A percentile compares a stretch with the other conserved stretches of the same genome.
These are phyloP conservation scores for Apis cerana DNA, from an alignment of 1,140 invertebrate species.

Conservation along the genomic window DNA sequence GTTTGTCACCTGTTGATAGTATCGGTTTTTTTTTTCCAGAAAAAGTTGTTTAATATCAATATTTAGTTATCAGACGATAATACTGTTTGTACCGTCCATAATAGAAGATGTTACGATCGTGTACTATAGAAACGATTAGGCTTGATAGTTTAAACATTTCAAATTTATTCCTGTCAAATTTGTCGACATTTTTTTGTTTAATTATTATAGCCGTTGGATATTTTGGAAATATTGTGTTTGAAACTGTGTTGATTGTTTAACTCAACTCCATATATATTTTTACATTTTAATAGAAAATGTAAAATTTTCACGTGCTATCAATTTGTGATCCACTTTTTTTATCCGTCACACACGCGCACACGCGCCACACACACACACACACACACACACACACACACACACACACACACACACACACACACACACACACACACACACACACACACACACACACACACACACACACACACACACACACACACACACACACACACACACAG, in stretches of 20 bases:
- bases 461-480: no score
- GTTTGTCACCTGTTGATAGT: neutral
- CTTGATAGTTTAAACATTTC: neutral
- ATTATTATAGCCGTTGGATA: neutral
- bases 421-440: no score
- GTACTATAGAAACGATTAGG: neutral
- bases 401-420: no score
- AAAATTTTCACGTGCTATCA: slow-evolving; percentile 1
- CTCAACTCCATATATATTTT: neutral
- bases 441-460: no score
- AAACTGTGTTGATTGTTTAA: no score
- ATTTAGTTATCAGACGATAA: neutral
- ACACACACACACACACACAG: no score
- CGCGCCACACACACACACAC: no score
- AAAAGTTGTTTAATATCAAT: neutral
- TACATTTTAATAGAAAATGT: neutral
- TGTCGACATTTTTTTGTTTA: neutral
- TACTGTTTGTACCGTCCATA: neutral
- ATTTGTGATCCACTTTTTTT: neutral
- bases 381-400: no score
- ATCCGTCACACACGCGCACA: no score
- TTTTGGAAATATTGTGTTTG: no score
- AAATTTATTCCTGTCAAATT: neutral
- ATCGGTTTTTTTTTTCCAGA: neutral
- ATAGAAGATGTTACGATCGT: neutral